A percentile compares a stretch with the other conserved stretches of the same genome.
These are phyloP conservation scores for Leptinotarsa juncta DNA, from an alignment of 2,888 invertebrate genomes.

Conservation along the genomic window DNA sequence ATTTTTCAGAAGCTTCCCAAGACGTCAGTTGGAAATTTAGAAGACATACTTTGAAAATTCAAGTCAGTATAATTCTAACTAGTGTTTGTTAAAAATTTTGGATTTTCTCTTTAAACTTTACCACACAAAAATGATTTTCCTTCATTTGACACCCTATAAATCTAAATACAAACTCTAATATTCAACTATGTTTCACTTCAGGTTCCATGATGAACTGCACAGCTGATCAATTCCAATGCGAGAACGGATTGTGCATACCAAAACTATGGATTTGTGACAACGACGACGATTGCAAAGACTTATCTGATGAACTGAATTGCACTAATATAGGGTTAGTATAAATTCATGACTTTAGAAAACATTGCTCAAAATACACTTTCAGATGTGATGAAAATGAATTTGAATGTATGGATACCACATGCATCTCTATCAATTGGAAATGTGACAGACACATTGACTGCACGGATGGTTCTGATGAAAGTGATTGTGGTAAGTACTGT, in stretches of 20 bases:
- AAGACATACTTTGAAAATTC: too few species aligned
- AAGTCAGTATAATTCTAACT: too few species aligned
- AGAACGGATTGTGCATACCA: constrained; percentile 82
- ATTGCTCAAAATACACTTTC: constrained; percentile 39
- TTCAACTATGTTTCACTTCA: constrained; percentile 42
- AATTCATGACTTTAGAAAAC: neutral
- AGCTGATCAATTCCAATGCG: constrained; percentile 79
- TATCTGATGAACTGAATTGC: constrained; percentile 82
- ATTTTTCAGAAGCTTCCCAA: too few species aligned
- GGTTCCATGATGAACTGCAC: constrained; percentile 72
- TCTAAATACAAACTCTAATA: neutral
- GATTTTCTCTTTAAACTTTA: too few species aligned
- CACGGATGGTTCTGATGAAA: constrained; percentile 80
- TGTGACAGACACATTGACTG: constrained; percentile 84
- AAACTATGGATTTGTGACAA: constrained; percentile 80
- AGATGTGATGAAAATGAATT: constrained; percentile 81
- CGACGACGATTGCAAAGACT: constrained; percentile 85
- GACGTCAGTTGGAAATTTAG: too few species aligned
- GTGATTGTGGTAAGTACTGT: constrained; percentile 72
- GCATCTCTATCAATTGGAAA: constrained; percentile 78
- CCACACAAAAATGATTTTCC: too few species aligned
- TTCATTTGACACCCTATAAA: too few species aligned
- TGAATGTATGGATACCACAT: constrained; percentile 78
- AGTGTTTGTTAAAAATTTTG: too few species aligned
- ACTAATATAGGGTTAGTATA: constrained; percentile 73